Evolutionary conservation across 2,797 vertebrate species (phyloP).

Genomic region (Todus mexicanus): DNA sequence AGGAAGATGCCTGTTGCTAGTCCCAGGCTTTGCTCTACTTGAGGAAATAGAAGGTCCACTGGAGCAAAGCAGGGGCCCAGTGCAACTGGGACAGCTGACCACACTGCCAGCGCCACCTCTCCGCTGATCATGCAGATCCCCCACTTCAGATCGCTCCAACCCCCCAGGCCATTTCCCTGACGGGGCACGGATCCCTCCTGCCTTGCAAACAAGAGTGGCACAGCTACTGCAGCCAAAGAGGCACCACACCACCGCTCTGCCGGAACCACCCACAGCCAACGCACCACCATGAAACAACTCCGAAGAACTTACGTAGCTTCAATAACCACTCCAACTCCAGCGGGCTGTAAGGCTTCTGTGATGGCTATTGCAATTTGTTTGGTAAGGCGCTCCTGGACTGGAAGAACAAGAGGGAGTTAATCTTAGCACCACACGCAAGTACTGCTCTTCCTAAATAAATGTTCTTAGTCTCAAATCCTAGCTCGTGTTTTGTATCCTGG

Average conservation of each 20-base stretch:
- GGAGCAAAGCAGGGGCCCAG: background rate
- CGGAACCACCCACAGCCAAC: rapidly evolving
- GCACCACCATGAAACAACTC: rapidly evolving
- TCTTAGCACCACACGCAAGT: background rate
- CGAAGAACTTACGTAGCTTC: conserved; percentile 87
- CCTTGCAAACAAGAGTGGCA: background rate
- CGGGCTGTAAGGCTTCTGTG: conserved; percentile 92
- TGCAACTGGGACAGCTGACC: background rate
- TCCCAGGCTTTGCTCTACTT: background rate
- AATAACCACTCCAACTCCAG: conserved; percentile 92
- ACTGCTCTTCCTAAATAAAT: background rate
- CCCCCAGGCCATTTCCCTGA: no score
- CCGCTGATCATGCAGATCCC: rapidly evolving
- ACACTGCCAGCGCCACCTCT: background rate
- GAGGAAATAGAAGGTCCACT: background rate
- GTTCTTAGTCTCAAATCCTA: background rate
- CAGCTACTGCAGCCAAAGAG: background rate
- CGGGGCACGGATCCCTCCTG: background rate
- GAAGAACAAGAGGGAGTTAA: background rate
- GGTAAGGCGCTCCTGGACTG: conserved; percentile 96
- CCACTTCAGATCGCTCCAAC: background rate
- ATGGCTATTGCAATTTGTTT: conserved; percentile 96
- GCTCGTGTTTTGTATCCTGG: no score
- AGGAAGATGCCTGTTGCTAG: background rate
- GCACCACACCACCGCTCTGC: background rate